Evolutionary conservation across 2,888 invertebrate genomes (phyloP).

Genomic region (Molorchus minor): DNA sequence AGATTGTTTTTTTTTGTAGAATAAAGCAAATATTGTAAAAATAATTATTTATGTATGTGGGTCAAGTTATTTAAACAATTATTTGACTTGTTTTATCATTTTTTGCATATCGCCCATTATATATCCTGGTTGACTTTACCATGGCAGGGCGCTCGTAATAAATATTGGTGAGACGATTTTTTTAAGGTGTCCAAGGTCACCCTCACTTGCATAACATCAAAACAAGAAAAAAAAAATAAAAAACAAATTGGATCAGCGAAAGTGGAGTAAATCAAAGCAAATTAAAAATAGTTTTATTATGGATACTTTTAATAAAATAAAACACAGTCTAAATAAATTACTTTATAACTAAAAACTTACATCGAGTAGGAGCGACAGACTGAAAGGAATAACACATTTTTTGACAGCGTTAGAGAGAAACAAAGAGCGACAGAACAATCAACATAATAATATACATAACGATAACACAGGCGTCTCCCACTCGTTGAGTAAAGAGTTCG

Average conservation of each 20-base stretch:
- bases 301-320: conserved; percentile 1
- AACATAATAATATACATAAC: conserved; percentile 27
- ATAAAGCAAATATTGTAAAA: too few species aligned
- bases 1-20: too few species aligned
- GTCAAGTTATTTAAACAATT: too few species aligned
- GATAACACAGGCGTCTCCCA: conserved; percentile 21
- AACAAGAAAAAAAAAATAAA: background rate
- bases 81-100: too few species aligned
- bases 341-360: background rate
- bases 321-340: background rate
- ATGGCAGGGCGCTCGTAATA: too few species aligned
- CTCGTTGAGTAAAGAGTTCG: conserved; percentile 6
- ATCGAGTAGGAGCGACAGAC: conserved; percentile 1
- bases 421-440: conserved; percentile 22
- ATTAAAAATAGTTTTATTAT: conserved; percentile 1
- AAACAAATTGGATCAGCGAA: background rate
- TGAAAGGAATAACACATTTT: conserved; percentile 9
- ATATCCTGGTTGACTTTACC: too few species aligned
- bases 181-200: background rate
- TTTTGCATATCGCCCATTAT: too few species aligned
- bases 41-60: too few species aligned
- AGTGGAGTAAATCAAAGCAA: background rate
- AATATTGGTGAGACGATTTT: background rate
- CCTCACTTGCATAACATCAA: background rate
- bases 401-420: conserved; percentile 3